Evolutionary conservation across 2,797 vertebrate species (phyloP).

Genomic region (Philypnodon macrostomus): DNA sequence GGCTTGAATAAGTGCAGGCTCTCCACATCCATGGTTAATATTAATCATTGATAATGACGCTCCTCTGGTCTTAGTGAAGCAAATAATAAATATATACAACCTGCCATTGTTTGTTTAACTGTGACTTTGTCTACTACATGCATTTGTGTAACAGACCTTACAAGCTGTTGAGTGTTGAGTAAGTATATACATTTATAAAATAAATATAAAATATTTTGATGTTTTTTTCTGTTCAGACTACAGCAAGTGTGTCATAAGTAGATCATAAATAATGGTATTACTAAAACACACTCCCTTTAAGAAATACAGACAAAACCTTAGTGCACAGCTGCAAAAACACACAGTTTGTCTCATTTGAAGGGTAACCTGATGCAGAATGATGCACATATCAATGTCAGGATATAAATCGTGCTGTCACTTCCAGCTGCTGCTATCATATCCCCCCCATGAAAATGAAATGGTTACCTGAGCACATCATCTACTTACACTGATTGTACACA

Average conservation of each 20-base stretch:
- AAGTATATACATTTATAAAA: too few relatives aligned
- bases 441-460: slow-evolving; percentile 59
- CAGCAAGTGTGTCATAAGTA: slow-evolving; percentile 20
- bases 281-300: slow-evolving; percentile 1
- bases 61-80: slow-evolving; percentile 23
- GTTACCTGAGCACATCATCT: slow-evolving; percentile 63
- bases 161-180: too few relatives aligned
- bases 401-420: slow-evolving; percentile 65
- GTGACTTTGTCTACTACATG: neutral
- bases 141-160: too few relatives aligned
- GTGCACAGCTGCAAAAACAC: slow-evolving; percentile 59
- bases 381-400: slow-evolving; percentile 65
- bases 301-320: slow-evolving; percentile 37
- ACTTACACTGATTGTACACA: slow-evolving; percentile 50
- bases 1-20: slow-evolving; percentile 45
- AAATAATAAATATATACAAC: slow-evolving; percentile 9
- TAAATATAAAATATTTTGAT: too few relatives aligned
- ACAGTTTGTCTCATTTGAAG: slow-evolving; percentile 34
- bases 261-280: slow-evolving; percentile 7
- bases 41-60: slow-evolving; percentile 33
- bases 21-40: slow-evolving; percentile 36
- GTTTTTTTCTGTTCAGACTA: neutral
- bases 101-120: neutral
- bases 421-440: slow-evolving; percentile 70
- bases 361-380: slow-evolving; percentile 57